These are phyloP conservation scores for Chrysopa pallens DNA, from an alignment of 1,140 invertebrate species.

Conservation along the genomic window DNA sequence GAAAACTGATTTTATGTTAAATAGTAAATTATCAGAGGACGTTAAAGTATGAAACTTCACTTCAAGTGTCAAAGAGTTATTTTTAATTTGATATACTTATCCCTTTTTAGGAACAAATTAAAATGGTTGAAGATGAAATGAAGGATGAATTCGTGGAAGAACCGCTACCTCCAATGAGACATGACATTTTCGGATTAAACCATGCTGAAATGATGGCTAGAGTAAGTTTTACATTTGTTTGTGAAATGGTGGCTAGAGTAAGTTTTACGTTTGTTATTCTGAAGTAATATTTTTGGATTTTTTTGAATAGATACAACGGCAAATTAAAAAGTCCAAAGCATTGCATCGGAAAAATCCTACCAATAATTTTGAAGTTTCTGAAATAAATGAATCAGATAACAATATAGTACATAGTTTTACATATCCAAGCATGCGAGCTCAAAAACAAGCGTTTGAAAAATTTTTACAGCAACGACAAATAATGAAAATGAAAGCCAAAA, in stretches of 20 bases:
- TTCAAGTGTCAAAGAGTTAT: background rate
- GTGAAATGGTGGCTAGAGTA: conserved; percentile 31
- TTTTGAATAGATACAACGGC: conserved; percentile 8
- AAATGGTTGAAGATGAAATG: conserved; percentile 21
- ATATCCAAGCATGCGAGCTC: conserved; percentile 6
- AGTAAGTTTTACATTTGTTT: conserved; percentile 4
- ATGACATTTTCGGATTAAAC: conserved; percentile 50
- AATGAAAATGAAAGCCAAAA: conserved; percentile 7
- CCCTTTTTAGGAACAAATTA: conserved; percentile 25
- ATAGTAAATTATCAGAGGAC: conserved; percentile 24
- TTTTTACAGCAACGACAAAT: conserved; percentile 13
- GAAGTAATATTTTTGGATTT: background rate
- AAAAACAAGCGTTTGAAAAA: conserved; percentile 12
- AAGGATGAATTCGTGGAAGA: conserved; percentile 14
- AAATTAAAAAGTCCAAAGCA: conserved; percentile 9
- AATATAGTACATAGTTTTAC: conserved; percentile 4
- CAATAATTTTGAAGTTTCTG: background rate
- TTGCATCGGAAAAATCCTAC: conserved; percentile 3
- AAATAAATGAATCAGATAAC: conserved; percentile 2
- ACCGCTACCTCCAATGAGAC: conserved; percentile 37
- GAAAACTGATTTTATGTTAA: conserved; percentile 26
- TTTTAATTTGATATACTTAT: conserved; percentile 1
- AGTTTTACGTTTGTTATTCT: background rate
- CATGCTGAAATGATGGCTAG: conserved; percentile 37
- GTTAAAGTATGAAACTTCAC: conserved; percentile 19